Evolutionary conservation across 1,140 invertebrate species (phyloP), one percentile per base, ranked within the genome.

Genomic region (Drosophila arawakana): DNA sequence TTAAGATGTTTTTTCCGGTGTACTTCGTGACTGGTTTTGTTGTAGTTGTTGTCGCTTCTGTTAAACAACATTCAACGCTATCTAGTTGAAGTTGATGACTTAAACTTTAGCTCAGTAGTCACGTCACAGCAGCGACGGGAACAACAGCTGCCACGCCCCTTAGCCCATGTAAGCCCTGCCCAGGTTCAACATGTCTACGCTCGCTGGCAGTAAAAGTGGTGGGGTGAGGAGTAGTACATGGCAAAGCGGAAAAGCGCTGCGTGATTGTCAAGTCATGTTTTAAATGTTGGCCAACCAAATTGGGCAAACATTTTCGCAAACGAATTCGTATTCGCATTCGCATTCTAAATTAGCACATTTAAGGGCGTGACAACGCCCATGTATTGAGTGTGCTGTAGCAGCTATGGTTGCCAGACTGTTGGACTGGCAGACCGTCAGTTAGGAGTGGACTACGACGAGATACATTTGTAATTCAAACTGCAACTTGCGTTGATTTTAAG

Each of bases 201-300:
- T 35, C 25, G 25, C 25, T 5, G 25, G 25, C 25, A 30, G 25
- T 0, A 30, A 3, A 30, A 30, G 4, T 4, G 25, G 6, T 5
- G 25, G 25, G 4, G 6, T 30, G 25, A 5, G 3, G 25, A 6
- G 25, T 5, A 7, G 30, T 0, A 34, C 34, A 18, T 1, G 35
- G 52, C 4, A 30, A 37, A 18, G 15, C 57, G 25, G 15, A 13
- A n/a, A 15, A 30, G 57, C 43, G 30, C 30, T 81, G 83, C 83
- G 77, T 88, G 83, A 77, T 86, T 86, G 76, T 88, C 83, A 86
- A 86, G 80, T 88, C 83, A 88, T 82, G 83, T 86, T 86, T 86
- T 83, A 88, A 86, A 88, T 83, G 80, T 88, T 86, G 76, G 76
- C 83, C 83, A 88, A 86, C 80, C 83, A 86, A 86, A 88, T 86